phyloP scores from a whole-genome alignment of 1,140 invertebrate species.

The Drosophila tropicalis region DNA sequence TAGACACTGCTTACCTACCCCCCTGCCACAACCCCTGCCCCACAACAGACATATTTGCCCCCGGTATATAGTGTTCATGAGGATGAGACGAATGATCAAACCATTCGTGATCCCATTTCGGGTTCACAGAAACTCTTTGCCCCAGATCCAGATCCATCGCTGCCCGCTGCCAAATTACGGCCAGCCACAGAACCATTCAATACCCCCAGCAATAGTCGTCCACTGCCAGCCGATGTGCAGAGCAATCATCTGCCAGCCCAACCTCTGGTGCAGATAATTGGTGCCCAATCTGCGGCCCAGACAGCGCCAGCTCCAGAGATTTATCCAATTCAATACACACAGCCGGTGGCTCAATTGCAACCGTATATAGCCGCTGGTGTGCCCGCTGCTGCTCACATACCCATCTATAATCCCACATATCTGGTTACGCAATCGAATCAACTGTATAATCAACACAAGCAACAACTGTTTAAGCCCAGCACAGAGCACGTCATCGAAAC shows the following conservation, averaged over 20 bases:
- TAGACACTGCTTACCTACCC: conserved; percentile 61
- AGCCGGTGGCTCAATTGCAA: conserved; percentile 50
- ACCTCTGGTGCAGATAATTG: conserved; percentile 73
- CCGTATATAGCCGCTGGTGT: conserved; percentile 59
- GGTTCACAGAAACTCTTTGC: conserved; percentile 83
- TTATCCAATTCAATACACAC: conserved; percentile 72
- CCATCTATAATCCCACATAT: conserved; percentile 82
- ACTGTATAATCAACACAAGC: conserved; percentile 75
- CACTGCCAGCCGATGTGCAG: conserved; percentile 74
- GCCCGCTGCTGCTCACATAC: conserved; percentile 67
- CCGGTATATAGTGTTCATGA: conserved; percentile 84
- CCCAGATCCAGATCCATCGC: conserved; percentile 84
- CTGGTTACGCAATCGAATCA: conserved; percentile 82
- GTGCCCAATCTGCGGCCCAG: conserved; percentile 62
- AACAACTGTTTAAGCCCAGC: conserved; percentile 78
- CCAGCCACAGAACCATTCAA: conserved; percentile 82
- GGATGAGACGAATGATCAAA: conserved; percentile 83
- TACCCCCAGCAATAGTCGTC: conserved; percentile 83
- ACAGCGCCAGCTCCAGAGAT: conserved; percentile 67
- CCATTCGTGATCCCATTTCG: conserved; percentile 76
- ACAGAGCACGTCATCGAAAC: conserved; percentile 61
- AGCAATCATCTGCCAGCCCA: conserved; percentile 74
- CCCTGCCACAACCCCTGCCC: conserved; percentile 25
- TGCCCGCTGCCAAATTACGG: conserved; percentile 82
- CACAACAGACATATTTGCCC: conserved; percentile 50